Base-by-base conservation (phyloP, 92 coral and sea anemone genomes). In the Phenganax marumi region DNA sequence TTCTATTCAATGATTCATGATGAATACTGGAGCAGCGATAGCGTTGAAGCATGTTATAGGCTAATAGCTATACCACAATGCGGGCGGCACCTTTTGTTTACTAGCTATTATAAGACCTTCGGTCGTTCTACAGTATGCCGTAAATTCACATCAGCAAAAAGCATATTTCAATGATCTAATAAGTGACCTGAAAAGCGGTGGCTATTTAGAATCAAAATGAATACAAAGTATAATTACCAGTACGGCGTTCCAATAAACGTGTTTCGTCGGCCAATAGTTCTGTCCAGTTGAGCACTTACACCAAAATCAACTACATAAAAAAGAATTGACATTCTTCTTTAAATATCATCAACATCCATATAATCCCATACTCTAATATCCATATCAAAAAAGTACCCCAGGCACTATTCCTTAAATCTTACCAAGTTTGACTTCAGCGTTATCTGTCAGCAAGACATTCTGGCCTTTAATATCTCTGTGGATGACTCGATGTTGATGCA, bases 391-490 rank as follows among this genome's bases (percentile, higher is more conserved):
- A 33, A 33, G 5, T 33, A 33, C 5, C 43, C 43, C 43, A 33
- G 43, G 43, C 43, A 33, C 43, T 33, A 5, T 33, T 33, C 43
- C 43, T 33, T 33, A 33, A 33, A 33, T 25, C 94, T 86, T 70
- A 95, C 98, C 98, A 79, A 95, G 72, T 79, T 95, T 95, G 24
- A 95, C 98, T 76, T 95, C 98, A 73, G 98, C 98, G 84, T 97
- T 89, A 81, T 95, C 98, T 56, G 98, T 95, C 43, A 95, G 84
- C 46, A 95, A 70, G 17, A 95, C 98, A 82, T 96, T 96, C 82
- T 96, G 99, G n/a, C 99, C 99, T 75, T 96, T 96, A 75, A 96
- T 96, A 75, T 96, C 99, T 88, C 99, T 89, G 81, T 96, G 99
- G 61, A 96, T 96, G 51, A 96, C 99, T 68, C 93, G 99, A 82